phyloP scores from a whole-genome alignment of 2,888 invertebrate genomes.

The Drosophila falleni region DNA sequence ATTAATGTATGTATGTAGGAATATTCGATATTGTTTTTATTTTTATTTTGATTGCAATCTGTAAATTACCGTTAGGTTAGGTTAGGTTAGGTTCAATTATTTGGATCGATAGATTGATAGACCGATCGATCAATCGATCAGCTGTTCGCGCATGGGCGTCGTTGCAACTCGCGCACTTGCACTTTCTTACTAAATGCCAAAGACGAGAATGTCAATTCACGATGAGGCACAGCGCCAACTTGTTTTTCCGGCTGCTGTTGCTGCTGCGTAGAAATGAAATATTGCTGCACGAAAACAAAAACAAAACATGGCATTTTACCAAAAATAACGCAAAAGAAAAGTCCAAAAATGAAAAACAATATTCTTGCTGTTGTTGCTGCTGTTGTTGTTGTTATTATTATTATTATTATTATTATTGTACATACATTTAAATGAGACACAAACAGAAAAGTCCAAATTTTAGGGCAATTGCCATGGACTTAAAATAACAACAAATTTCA shows the following conservation, averaged over 20 bases:
- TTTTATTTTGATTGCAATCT: slow-evolving; percentile 9
- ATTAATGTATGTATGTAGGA: background rate
- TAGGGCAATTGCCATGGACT: slow-evolving; percentile 42
- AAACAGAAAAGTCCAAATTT: slow-evolving; percentile 38
- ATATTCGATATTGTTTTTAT: slow-evolving; percentile 1
- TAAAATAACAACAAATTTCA: slow-evolving; percentile 39
- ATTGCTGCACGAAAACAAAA: slow-evolving; percentile 62
- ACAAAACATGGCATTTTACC: slow-evolving; percentile 80
- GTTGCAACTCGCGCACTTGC: slow-evolving; percentile 50
- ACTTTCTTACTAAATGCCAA: slow-evolving; percentile 47
- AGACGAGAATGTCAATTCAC: slow-evolving; percentile 46
- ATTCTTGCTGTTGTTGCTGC: slow-evolving; percentile 23
- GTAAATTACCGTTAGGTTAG: slow-evolving; percentile 22
- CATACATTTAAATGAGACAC: slow-evolving; percentile 40
- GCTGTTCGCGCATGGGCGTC: slow-evolving; percentile 53
- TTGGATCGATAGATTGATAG: slow-evolving; percentile 36
- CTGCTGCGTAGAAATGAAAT: slow-evolving; percentile 65
- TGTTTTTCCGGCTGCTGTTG: slow-evolving; percentile 58
- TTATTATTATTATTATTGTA: slow-evolving; percentile 29
- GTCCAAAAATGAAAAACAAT: slow-evolving; percentile 59
- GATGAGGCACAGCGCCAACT: slow-evolving; percentile 47
- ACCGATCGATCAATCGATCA: slow-evolving; percentile 42
- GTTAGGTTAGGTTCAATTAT: slow-evolving; percentile 29
- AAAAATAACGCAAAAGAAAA: slow-evolving; percentile 71
- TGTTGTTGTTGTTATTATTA: slow-evolving; percentile 24